These are phyloP conservation scores for Guaruba guarouba DNA, from an alignment of 2,113 vertebrate species.

Conservation along the genomic window DNA sequence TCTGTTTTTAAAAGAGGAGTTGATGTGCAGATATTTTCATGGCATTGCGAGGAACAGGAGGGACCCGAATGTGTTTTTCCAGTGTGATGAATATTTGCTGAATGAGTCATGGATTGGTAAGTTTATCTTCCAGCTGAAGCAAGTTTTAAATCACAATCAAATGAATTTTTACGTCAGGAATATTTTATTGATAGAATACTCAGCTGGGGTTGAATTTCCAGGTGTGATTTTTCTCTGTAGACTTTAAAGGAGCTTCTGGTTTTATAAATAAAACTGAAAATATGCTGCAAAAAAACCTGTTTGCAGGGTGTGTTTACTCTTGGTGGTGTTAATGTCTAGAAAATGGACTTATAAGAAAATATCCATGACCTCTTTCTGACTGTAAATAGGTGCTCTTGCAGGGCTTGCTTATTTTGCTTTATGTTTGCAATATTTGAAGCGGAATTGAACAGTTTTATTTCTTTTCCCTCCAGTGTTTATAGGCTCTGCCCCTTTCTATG, in stretches of 20 bases:
- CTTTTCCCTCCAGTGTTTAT: background rate
- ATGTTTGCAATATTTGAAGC: background rate
- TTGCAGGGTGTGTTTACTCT: background rate
- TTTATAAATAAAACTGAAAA: slow-evolving; percentile 65
- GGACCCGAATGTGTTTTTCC: slow-evolving; percentile 37
- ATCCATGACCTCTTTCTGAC: background rate
- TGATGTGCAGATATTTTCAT: background rate
- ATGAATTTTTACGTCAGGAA: slow-evolving; percentile 19
- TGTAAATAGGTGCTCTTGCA: background rate
- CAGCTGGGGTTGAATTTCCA: slow-evolving; percentile 31
- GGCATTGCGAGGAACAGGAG: slow-evolving; percentile 19
- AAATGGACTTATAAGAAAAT: background rate
- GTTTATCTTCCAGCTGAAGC: background rate
- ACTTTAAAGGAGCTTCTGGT: slow-evolving; percentile 49
- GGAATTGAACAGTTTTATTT: background rate
- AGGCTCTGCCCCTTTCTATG: background rate
- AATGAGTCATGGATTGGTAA: background rate
- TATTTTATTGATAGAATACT: slow-evolving; percentile 24
- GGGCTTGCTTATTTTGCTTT: background rate
- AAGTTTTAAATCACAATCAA: background rate
- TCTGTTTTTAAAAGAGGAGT: background rate
- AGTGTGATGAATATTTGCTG: background rate
- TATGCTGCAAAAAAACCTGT: background rate
- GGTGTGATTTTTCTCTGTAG: slow-evolving; percentile 40
- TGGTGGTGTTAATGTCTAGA: background rate